Evolutionary conservation across 2,113 vertebrate species (phyloP).

Genomic region (Saguinus midas): DNA sequence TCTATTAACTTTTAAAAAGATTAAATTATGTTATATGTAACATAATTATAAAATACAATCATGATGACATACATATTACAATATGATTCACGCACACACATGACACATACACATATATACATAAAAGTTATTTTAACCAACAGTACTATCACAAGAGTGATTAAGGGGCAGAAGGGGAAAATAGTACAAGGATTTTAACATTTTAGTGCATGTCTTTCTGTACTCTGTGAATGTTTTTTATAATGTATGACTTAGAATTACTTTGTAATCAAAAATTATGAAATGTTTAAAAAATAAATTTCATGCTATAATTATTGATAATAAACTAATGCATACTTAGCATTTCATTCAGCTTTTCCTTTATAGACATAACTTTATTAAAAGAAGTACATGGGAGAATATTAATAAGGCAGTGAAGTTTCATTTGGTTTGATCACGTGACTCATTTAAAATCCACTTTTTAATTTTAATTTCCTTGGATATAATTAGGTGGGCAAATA

Average conservation of each 20-base stretch:
- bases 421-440: not conserved
- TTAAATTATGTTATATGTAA: not conserved
- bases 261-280: conserved; percentile 15
- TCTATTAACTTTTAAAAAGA: not conserved
- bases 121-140: not conserved
- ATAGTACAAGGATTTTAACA: not conserved
- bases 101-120: not conserved
- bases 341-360: conserved; percentile 2
- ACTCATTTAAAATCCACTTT: not conserved
- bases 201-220: not conserved
- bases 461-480: not conserved
- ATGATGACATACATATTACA: not conserved
- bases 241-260: not conserved
- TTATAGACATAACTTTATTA: not conserved
- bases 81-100: not conserved
- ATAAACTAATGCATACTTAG: not conserved
- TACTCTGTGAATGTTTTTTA: not conserved
- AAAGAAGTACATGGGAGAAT: not conserved
- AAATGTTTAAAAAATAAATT: conserved; percentile 24
- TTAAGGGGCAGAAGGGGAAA: not conserved
- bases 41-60: not conserved
- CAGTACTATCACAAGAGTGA: not conserved
- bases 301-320: not conserved
- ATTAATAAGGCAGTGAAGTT: not conserved
- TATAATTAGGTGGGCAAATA: not conserved